Conservation (phyloP, 2,888 invertebrate species). For the Eumacrocentrus americanus region DNA sequence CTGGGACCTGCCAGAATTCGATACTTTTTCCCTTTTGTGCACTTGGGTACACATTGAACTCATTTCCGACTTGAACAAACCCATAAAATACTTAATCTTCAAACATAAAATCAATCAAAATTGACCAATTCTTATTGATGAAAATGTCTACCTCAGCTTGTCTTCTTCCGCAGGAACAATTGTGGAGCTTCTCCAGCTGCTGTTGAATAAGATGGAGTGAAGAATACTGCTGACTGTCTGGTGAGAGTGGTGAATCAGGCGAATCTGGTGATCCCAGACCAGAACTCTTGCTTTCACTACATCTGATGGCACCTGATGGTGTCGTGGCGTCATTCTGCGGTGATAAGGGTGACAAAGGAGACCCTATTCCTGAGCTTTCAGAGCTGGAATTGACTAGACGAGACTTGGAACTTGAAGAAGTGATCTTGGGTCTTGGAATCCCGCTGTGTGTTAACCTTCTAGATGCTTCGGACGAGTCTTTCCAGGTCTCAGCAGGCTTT, state of each 20-base stretch:
- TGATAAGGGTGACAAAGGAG: conserved; percentile 52
- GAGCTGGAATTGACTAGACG: conserved; percentile 51
- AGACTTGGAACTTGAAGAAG: conserved; percentile 32
- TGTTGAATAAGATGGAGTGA: conserved; percentile 51
- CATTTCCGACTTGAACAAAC: too few species aligned
- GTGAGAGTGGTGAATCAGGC: conserved; percentile 50
- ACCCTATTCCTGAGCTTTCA: conserved; percentile 54
- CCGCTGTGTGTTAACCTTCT: conserved; percentile 35
- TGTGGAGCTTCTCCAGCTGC: conserved; percentile 50
- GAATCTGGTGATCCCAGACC: conserved; percentile 50
- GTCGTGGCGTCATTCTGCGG: conserved; percentile 42
- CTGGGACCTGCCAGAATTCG: conserved; percentile 27
- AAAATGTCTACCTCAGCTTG: conserved; percentile 51
- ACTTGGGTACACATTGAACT: too few species aligned
- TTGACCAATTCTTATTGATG: too few species aligned
- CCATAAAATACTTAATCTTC: too few species aligned
- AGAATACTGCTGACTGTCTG: conserved; percentile 52
- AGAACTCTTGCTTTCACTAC: conserved; percentile 49
- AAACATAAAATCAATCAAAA: too few species aligned
- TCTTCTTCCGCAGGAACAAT: conserved; percentile 53
- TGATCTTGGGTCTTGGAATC: conserved; percentile 44
- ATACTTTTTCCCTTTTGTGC: neutral
- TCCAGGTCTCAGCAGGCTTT: conserved; percentile 12
- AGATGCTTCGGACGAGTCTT: conserved; percentile 6
- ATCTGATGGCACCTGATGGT: conserved; percentile 35